phyloP scores from a whole-genome alignment of 1,140 invertebrate genomes.

The Spodoptera frugiperda region DNA sequence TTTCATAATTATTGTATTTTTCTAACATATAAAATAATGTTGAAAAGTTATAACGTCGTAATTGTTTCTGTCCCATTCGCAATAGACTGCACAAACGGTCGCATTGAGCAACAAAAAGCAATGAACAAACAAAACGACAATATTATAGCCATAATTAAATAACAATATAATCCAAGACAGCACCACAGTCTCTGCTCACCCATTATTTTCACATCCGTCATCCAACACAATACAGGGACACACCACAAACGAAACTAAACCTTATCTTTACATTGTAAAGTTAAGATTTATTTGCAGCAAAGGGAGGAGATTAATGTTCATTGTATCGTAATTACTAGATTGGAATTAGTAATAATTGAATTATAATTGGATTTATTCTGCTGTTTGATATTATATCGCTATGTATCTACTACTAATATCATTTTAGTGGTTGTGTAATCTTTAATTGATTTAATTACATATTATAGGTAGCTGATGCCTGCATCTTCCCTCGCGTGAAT shows the following conservation, averaged over 20 bases:
- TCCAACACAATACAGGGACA: not conserved
- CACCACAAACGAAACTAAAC: not conserved
- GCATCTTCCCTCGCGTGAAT: too few relatives aligned
- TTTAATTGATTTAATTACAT: too few relatives aligned
- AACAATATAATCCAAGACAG: conserved; percentile 19
- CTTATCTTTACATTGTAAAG: not conserved
- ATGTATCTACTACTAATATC: not conserved
- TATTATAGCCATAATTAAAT: conserved; percentile 24
- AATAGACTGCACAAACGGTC: not conserved
- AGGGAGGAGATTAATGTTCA: not conserved
- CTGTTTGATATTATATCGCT: conserved; percentile 2
- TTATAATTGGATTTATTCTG: conserved; percentile 20
- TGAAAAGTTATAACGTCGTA: too few relatives aligned
- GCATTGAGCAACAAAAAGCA: not conserved
- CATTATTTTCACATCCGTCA: conserved; percentile 36
- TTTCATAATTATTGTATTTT: not conserved
- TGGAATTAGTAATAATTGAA: conserved; percentile 17
- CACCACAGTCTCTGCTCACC: conserved; percentile 1
- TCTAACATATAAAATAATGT: too few relatives aligned
- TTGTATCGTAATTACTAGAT: conserved; percentile 20
- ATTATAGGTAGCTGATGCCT: too few relatives aligned
- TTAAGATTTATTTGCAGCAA: not conserved
- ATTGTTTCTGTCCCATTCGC: too few relatives aligned
- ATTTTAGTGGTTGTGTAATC: not conserved
- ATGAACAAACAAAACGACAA: conserved; percentile 28